Evolutionary conservation across 2,113 vertebrate species (phyloP).

Genomic region (Cnemophilus loriae): DNA sequence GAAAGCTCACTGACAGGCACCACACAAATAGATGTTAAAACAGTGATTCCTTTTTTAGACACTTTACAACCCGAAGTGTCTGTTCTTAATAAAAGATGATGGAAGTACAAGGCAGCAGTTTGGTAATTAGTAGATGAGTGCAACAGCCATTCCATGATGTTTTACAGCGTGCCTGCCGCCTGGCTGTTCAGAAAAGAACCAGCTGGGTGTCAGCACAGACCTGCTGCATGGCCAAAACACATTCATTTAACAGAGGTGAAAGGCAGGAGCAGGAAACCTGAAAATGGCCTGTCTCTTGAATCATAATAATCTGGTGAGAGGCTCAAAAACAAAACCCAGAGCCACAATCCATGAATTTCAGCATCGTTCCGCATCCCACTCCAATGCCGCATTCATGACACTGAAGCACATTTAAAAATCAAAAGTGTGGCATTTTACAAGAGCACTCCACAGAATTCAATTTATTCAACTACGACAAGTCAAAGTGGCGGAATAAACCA

Average conservation of each 20-base stretch:
- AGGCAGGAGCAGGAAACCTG: background rate
- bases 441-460: background rate
- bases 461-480: conserved; percentile 18
- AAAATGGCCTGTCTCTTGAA: background rate
- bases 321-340: background rate
- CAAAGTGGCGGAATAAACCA: background rate
- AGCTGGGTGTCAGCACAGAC: background rate
- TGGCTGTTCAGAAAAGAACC: background rate
- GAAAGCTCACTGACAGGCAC: background rate
- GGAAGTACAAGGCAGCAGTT: background rate
- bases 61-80: background rate
- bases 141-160: background rate
- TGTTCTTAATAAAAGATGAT: background rate
- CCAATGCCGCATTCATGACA: background rate
- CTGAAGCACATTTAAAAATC: background rate
- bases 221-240: background rate
- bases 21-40: background rate
- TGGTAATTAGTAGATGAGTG: background rate
- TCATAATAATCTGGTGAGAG: background rate
- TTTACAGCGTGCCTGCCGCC: background rate
- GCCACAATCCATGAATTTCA: background rate
- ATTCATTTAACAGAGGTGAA: background rate
- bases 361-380: background rate
- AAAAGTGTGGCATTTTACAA: background rate
- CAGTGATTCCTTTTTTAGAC: background rate